phyloP scores from a whole-genome alignment of 1,140 invertebrate genomes.

The Bombus waltoni region DNA sequence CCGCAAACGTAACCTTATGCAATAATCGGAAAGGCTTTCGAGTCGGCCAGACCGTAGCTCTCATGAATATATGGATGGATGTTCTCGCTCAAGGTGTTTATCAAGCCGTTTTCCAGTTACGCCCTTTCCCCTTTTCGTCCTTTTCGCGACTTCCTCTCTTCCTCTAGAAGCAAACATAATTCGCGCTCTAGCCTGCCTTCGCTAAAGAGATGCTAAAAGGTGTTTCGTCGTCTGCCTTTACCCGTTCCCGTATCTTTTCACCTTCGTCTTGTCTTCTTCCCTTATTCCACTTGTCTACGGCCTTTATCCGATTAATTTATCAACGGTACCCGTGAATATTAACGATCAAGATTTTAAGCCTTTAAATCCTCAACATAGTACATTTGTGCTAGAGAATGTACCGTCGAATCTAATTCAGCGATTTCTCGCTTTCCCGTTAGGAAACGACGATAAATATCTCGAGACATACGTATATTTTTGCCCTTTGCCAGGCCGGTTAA shows the following conservation, averaged over 20 bases:
- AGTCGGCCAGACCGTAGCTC: conserved; percentile 64
- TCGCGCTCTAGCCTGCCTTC: conserved; percentile 20
- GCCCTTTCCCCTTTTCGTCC: conserved; percentile 61
- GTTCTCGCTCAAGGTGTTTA: conserved; percentile 76
- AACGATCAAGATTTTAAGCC: no score
- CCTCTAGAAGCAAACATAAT: conserved; percentile 54
- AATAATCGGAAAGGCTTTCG: conserved; percentile 75
- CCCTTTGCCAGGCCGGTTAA: not conserved
- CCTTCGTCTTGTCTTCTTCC: not conserved
- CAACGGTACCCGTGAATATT: not conserved
- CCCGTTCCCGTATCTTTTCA: not conserved
- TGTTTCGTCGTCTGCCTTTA: not conserved
- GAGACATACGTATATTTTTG: no score
- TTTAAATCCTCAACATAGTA: not conserved
- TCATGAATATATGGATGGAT: conserved; percentile 79
- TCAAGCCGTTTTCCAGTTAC: conserved; percentile 75
- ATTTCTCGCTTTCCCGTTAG: not conserved
- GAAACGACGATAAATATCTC: not conserved
- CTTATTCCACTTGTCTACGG: not conserved
- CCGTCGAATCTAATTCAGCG: not conserved
- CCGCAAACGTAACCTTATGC: conserved; percentile 76
- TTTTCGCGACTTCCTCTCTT: conserved; percentile 17
- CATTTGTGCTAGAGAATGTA: no score
- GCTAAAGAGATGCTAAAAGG: conserved; percentile 22
- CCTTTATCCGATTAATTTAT: not conserved